Evolutionary conservation across 1,140 invertebrate species (phyloP), one percentile per base, ranked within the genome.

Genomic region (Heliothis subflexa): DNA sequence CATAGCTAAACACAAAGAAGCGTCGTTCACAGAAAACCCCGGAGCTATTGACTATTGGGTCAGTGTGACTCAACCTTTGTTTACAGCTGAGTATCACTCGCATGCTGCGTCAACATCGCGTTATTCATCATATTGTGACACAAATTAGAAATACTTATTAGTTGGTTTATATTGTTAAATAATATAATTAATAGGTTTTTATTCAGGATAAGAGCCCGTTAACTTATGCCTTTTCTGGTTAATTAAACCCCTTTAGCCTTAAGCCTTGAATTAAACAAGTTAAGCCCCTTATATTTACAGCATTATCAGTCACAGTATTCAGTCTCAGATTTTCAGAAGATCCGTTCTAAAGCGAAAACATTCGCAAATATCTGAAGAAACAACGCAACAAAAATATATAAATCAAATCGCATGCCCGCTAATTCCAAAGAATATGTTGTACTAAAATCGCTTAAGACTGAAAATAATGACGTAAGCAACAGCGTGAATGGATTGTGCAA

Each of bases 31-130:
- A 88, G 88, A 84, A 89, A 83, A 83, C 82, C 79, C 82, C 78
- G 45, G 21, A 25, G 21, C 33, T 40, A 40, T 40, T 78, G 72
- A 66, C 64, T 80, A 84, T 74, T 66, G 80, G 85, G 85, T 85
- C 85, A 85, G 16, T 75, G 52, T 89, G 87, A 89, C 50, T 89
- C 87, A 88, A 28, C 12, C 50, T 76, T 81, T 87, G 86, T 89
- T 88, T 85, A 86, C 85, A 81, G 61, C 83, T 68, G 79, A 80
- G 81, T 86, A 84, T 82, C 78, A 54, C 79, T 82, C 50, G 55
- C 71, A 61, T 50, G 40, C 68, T 78, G 75, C 74, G 74, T 81
- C 79, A 81, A 79, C 66, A 74, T 80, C 62, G 52, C 7, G 61
- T 66, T 59, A 55, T 73, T 83, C 75, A 79, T 72, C 79, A 77